Evolutionary conservation across 92 coral and sea anemone genomes (phyloP), one percentile per base, ranked within the genome.

Genomic region (Umimayanthus chanpuru): DNA sequence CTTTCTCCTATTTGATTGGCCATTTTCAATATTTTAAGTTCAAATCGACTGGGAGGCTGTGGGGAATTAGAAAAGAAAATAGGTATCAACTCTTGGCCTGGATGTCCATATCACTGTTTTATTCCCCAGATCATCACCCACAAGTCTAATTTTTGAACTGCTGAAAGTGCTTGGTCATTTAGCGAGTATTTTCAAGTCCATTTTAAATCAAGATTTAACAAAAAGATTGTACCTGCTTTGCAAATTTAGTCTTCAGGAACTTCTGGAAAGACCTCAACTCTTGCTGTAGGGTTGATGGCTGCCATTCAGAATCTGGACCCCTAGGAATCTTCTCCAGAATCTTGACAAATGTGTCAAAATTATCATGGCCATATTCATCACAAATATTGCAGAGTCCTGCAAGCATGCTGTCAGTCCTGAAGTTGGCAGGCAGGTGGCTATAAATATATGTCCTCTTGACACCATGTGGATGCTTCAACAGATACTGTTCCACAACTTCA

Each of bases 381-480:
- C 87, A 86, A 21, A 90, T 84, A 74, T 85, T 90, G 72, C 90
- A 90, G 2, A 86, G 89, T 0, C 92, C 89, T 7, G 92, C 92
- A 9, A 90, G 83, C 89, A 90, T 85, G 25, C 86, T 65, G 82
- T 90, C 64, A 36, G 53, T 90, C 40, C 90, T 47, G 41, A 90
- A 88, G 43, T 91, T 91, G 61, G 80, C 55, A 77, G 93, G 93
- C 21, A 91, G 64, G 65, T 91, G 93, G 28, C 85, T 87, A 41
- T 88, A 91, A 7, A 91, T 88, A 55, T 88, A 91, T 2, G 93
- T 66, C 28, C 91, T 47, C 88, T 91, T 88, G 49, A 91, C 90
- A 18, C 93, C 89, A 64, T 88, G 49, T 29, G 93, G 93, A 30
- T 25, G 67, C 73, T 91, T 58, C 29, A 91, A 30, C 68, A 72